Conservation (phyloP, 2,888 invertebrate species). For the Campoplex nolae region DNA sequence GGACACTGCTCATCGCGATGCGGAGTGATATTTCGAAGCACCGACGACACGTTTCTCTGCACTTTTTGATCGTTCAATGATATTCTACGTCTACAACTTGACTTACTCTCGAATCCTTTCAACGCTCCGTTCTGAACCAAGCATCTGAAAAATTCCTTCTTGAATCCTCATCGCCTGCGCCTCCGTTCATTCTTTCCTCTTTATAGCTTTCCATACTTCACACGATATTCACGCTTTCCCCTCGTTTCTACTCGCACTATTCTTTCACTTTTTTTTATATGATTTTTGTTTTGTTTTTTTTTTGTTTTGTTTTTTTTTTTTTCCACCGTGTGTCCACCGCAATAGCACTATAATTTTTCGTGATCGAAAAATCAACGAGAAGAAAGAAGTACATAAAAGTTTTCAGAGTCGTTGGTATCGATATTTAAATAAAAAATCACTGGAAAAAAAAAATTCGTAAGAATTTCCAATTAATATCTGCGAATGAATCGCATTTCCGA, state of each 20-base stretch:
- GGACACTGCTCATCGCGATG: not conserved
- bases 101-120: not conserved
- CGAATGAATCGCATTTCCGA: not conserved
- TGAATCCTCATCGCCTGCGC: not conserved
- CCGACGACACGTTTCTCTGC: constrained; percentile 8
- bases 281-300: not conserved
- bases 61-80: not conserved
- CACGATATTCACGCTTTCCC: not conserved
- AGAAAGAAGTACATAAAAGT: not conserved
- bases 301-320: not conserved
- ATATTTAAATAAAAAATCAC: too few relatives aligned
- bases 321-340: constrained; percentile 16
- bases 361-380: not conserved
- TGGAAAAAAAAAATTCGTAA: not conserved
- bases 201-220: not conserved
- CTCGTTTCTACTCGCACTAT: not conserved
- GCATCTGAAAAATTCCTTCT: not conserved
- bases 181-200: not conserved
- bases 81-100: not conserved
- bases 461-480: not conserved
- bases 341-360: not conserved
- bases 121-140: constrained; percentile 20
- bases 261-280: not conserved
- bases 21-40: not conserved
- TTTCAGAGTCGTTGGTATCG: not conserved